Evolutionary conservation across 2,797 vertebrate species (phyloP), one percentile per base, ranked within the genome.

Genomic region (Vespertilio murinus): DNA sequence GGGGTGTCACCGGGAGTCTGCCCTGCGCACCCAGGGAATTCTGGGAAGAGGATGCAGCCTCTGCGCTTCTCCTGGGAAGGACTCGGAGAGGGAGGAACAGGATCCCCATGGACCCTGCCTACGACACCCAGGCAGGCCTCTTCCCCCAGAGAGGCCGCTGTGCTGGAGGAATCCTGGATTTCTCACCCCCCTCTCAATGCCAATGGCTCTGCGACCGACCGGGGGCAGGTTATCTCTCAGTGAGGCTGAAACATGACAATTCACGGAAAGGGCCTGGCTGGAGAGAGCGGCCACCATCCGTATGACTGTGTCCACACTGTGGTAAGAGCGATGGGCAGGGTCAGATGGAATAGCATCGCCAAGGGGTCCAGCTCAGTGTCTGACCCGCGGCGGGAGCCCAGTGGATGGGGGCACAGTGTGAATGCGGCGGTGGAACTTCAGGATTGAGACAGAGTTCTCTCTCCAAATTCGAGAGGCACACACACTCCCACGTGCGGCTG

Each of bases 51-150:
- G 71, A 20, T 23, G 45, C 59, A 40, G 28, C 35, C 61, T 33
- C 82, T 64, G 69, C n/a, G 42, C 59, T 88, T 83, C 74, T 33
- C 8, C 28, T 80, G 35, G 59, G 75, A 82, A 91, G 95, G 82
- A 91, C 65, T 9, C 20, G 35, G 25, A 20, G 16, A 9, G 35
- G 8, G 25, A 38, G 40, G 65, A 7, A 70, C 33, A 86, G 10
- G 8, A 40, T n/a, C 49, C 42, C 23, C 91, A 30, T 12, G 38
- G 20, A 28, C 65, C 14, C 23, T 33, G 14, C 45, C 65, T 59
- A 70, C 47, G 47, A n/a, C 56, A 17, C 30, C 45, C 47, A 38
- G 11, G 18, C 23, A 77, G 40, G 42, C 71, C 45, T 71, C 71
- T 17, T 28, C 18, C 17, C 47, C 47, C 70, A 42, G 25, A 84